Conservation (phyloP, 2,797 vertebrate genomes). For the Sebastes iracundus region DNA sequence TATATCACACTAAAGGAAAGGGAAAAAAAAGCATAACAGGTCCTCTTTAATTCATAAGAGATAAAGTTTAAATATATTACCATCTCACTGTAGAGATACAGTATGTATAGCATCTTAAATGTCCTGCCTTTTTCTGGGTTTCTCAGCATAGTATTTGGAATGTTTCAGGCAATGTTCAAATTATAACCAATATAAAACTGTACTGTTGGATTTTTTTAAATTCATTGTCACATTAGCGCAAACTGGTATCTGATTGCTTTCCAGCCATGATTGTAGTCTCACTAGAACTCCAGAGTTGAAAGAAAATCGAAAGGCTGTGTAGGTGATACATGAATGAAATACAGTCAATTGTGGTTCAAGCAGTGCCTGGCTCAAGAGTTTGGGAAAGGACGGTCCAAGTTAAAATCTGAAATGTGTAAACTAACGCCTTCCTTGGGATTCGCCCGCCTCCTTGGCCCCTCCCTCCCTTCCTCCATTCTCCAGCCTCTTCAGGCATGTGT, state of each 20-base stretch:
- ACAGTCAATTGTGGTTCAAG: neutral
- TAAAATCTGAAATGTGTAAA: constrained; percentile 49
- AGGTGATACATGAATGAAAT: neutral
- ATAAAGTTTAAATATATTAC: neutral
- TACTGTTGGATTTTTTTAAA: neutral
- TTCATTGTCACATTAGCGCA: neutral
- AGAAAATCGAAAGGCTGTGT: neutral
- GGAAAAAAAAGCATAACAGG: no score
- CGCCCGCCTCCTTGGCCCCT: constrained; percentile 66
- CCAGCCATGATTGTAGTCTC: neutral
- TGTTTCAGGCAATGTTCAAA: neutral
- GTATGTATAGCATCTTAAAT: neutral
- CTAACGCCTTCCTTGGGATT: constrained; percentile 68
- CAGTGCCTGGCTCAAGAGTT: constrained; percentile 2
- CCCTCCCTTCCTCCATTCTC: constrained; percentile 13
- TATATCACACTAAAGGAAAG: no score
- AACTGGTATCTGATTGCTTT: neutral
- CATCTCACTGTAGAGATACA: neutral
- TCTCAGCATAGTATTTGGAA: neutral
- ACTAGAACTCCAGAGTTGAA: neutral
- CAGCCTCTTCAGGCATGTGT: constrained; percentile 26
- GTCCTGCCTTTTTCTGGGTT: neutral
- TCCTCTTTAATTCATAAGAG: neutral
- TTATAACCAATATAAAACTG: neutral
- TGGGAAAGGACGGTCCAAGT: neutral